Conservation (phyloP, 2,113 vertebrate species). For the Sylvilagus bachmani region DNA sequence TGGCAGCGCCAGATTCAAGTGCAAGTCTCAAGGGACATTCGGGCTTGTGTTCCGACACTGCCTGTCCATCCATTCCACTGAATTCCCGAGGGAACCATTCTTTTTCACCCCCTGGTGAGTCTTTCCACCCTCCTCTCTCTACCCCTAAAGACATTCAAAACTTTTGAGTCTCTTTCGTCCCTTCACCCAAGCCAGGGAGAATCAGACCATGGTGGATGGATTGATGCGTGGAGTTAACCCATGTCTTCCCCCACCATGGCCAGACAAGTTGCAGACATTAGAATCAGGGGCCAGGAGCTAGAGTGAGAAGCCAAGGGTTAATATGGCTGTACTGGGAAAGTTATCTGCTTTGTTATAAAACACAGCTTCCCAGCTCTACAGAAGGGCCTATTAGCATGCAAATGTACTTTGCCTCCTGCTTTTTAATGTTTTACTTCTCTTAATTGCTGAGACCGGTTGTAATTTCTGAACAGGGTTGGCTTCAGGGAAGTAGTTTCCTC, state of each 20-base stretch:
- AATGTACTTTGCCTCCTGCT: slow-evolving; percentile 88
- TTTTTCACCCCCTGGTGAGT: neutral
- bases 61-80: neutral
- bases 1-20: neutral
- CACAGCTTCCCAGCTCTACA: slow-evolving; percentile 75
- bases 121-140: neutral
- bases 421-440: slow-evolving; percentile 91
- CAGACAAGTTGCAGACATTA: neutral
- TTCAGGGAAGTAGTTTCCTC: slow-evolving; percentile 83
- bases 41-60: rapidly evolving
- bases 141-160: slow-evolving; percentile 26
- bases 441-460: slow-evolving; percentile 89
- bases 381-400: slow-evolving; percentile 89
- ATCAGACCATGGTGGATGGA: slow-evolving; percentile 56
- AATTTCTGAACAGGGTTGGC: slow-evolving; percentile 84
- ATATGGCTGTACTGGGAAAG: slow-evolving; percentile 80
- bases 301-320: slow-evolving; percentile 76
- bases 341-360: slow-evolving; percentile 84
- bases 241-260: neutral
- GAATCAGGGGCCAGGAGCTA: neutral
- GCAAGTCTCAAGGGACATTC: neutral
- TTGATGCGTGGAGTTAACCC: slow-evolving; percentile 72
- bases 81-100: neutral
- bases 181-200: slow-evolving; percentile 14
- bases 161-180: slow-evolving; percentile 31